Conservation (phyloP, 2,888 invertebrate species). For the Hypselothyrea guttata region DNA sequence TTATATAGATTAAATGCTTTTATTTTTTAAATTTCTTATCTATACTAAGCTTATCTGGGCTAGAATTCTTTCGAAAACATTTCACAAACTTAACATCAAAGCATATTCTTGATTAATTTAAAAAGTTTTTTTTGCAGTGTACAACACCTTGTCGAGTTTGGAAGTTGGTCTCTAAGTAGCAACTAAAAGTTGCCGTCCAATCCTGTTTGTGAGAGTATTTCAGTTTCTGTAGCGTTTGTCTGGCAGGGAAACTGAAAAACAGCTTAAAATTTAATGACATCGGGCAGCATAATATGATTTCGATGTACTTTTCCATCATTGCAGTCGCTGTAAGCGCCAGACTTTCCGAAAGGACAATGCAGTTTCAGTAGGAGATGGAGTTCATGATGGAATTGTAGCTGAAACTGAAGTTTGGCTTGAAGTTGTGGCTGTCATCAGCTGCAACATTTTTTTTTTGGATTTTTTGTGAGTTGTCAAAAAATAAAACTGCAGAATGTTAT, state of each 20-base stretch:
- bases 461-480: slow-evolving; percentile 73
- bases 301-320: slow-evolving; percentile 33
- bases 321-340: slow-evolving; percentile 35
- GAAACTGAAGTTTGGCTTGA: slow-evolving; percentile 4
- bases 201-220: slow-evolving; percentile 10
- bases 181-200: slow-evolving; percentile 13
- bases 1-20: too few relatives aligned
- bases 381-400: neutral
- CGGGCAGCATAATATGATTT: slow-evolving; percentile 40
- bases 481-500: slow-evolving; percentile 54
- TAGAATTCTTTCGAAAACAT: too few relatives aligned
- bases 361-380: neutral
- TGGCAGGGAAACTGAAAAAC: slow-evolving; percentile 21
- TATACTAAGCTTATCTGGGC: too few relatives aligned
- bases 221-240: slow-evolving; percentile 21
- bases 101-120: too few relatives aligned
- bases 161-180: neutral
- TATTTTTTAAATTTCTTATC: too few relatives aligned
- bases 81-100: too few relatives aligned
- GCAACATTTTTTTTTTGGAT: slow-evolving; percentile 46
- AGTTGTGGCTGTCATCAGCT: neutral
- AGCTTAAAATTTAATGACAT: slow-evolving; percentile 45
- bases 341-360: slow-evolving; percentile 14
- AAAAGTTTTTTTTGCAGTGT: neutral
- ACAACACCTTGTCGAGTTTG: neutral